A percentile compares a stretch with the other conserved stretches of the same genome.
phyloP scores from a whole-genome alignment of 2,888 invertebrate species.

The Blera fallax region DNA sequence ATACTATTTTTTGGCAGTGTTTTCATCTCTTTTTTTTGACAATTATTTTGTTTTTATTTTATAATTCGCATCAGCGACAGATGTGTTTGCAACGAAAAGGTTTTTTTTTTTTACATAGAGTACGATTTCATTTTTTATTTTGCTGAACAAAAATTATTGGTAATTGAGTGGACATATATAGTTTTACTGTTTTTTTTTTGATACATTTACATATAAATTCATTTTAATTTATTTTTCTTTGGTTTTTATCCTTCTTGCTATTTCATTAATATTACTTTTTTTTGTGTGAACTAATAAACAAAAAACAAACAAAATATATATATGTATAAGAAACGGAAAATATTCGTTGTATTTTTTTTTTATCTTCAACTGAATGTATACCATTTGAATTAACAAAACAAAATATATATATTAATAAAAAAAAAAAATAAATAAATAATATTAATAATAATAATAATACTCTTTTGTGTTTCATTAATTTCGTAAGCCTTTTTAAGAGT shows the following conservation, averaged over 20 bases:
- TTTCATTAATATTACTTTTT: slow-evolving; percentile 57
- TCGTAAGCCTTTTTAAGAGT: slow-evolving; percentile 68
- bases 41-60: slow-evolving; percentile 32
- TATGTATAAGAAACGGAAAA: slow-evolving; percentile 61
- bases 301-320: slow-evolving; percentile 63
- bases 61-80: slow-evolving; percentile 64
- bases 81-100: slow-evolving; percentile 56
- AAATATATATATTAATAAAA: slow-evolving; percentile 59
- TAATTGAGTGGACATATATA: slow-evolving; percentile 62
- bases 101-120: slow-evolving; percentile 33
- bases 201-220: slow-evolving; percentile 66
- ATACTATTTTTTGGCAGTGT: slow-evolving; percentile 72
- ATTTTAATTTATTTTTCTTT: slow-evolving; percentile 49
- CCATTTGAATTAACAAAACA: slow-evolving; percentile 67
- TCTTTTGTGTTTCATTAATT: slow-evolving; percentile 71
- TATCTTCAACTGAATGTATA: slow-evolving; percentile 58
- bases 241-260: slow-evolving; percentile 58
- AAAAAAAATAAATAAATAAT: slow-evolving; percentile 65
- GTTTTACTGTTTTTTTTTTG: slow-evolving; percentile 34
- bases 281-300: slow-evolving; percentile 53
- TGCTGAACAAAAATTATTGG: slow-evolving; percentile 52
- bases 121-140: slow-evolving; percentile 27
- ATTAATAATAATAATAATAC: slow-evolving; percentile 72
- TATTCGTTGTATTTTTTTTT: slow-evolving; percentile 62
- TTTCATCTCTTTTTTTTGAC: slow-evolving; percentile 65